Evolutionary conservation across 35 echinoderm and acorn worm genomes (phyloP).

Genomic region (Heliocidaris erythrogramma): DNA sequence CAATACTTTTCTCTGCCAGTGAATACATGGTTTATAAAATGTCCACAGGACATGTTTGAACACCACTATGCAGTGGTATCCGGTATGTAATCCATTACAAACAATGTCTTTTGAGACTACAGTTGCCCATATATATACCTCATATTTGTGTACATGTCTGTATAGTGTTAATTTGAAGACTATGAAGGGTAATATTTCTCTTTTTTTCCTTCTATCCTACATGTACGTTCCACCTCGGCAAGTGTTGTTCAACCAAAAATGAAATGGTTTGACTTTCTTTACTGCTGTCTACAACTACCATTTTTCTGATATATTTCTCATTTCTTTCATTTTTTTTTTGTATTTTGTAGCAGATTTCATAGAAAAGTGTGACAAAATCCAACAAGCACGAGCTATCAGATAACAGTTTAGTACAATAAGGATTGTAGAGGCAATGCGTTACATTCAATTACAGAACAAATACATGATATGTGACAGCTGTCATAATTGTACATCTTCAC

Average conservation of each 20-base stretch:
- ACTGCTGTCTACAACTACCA: background rate
- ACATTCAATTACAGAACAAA: conserved; percentile 13
- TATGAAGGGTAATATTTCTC: background rate
- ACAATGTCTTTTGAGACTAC: background rate
- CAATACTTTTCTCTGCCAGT: too few species aligned
- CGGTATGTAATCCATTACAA: background rate
- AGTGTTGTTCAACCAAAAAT: background rate
- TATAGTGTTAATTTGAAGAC: background rate
- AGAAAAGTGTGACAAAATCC: conserved; percentile 17
- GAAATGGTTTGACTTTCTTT: background rate
- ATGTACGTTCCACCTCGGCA: background rate
- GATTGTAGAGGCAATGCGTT: background rate
- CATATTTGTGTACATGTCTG: background rate
- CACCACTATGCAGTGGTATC: background rate
- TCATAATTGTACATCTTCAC: background rate
- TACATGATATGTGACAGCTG: background rate
- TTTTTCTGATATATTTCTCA: background rate
- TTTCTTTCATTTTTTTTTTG: background rate
- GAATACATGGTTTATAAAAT: too few species aligned
- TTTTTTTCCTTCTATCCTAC: background rate
- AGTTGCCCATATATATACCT: background rate
- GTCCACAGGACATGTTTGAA: background rate
- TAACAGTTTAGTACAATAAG: background rate
- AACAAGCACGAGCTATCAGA: conserved; percentile 1
- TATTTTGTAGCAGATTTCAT: background rate